These are phyloP conservation scores for Nothocercus nigrocapillus DNA, from an alignment of 2,113 vertebrate species.

Conservation along the genomic window DNA sequence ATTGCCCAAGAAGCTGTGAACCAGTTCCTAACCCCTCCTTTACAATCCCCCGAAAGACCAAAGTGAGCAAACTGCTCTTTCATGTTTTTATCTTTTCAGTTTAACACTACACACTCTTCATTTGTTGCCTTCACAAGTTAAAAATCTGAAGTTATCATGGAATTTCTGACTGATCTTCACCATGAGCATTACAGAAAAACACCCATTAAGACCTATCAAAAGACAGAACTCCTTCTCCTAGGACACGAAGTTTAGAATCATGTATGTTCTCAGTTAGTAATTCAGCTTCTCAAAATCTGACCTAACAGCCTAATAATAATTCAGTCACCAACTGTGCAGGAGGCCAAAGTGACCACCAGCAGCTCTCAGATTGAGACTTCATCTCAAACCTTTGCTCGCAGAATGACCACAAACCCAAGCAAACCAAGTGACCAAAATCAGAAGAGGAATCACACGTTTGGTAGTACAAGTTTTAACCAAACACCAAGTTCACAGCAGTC, in stretches of 20 bases:
- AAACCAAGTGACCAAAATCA: neutral
- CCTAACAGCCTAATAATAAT: neutral
- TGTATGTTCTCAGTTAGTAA: neutral
- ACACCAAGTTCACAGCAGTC: neutral
- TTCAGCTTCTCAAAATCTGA: neutral
- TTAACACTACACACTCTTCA: neutral
- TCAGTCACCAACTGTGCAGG: neutral
- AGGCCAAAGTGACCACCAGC: neutral
- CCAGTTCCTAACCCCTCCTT: neutral
- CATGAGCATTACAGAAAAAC: neutral
- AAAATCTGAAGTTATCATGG: neutral
- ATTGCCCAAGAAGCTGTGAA: neutral
- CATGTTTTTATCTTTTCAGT: neutral
- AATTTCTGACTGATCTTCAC: neutral
- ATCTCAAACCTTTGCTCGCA: neutral
- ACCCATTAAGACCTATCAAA: neutral
- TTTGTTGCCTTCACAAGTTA: neutral
- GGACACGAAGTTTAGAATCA: neutral
- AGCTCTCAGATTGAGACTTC: neutral
- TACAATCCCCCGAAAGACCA: neutral
- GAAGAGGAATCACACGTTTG: neutral
- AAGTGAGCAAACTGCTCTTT: neutral
- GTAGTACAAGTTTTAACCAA: neutral
- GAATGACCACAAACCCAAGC: neutral
- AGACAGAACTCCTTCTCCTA: neutral